phyloP scores from a whole-genome alignment of 2,113 vertebrate genomes.

The Macquaria ambigua region DNA sequence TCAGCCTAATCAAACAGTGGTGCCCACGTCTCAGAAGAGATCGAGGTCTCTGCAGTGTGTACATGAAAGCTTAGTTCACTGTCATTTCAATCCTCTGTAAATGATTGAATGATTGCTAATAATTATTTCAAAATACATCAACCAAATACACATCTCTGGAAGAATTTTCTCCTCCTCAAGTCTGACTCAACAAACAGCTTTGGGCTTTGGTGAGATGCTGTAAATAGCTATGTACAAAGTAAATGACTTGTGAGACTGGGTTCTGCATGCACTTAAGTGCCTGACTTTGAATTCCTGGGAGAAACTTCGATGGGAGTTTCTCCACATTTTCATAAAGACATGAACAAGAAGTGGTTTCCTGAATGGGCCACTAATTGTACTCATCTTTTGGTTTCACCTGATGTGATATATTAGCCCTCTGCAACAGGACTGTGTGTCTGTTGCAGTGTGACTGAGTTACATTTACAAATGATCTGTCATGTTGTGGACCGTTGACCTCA shows the following conservation, averaged over 20 bases:
- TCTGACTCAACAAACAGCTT: slow-evolving; percentile 40
- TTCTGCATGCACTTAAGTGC: slow-evolving; percentile 16
- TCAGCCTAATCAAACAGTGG: slow-evolving; percentile 38
- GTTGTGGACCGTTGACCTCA: not conserved
- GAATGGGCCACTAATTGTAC: not conserved
- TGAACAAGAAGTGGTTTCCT: slow-evolving; percentile 9
- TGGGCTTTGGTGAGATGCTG: slow-evolving; percentile 40
- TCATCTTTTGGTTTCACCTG: slow-evolving; percentile 1
- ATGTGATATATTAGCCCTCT: not conserved
- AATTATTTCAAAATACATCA: slow-evolving; percentile 38
- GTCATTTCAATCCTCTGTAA: slow-evolving; percentile 31
- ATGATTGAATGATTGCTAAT: not conserved
- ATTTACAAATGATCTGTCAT: not conserved
- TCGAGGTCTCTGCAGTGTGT: not conserved
- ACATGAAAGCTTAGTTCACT: slow-evolving; percentile 10
- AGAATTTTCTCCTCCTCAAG: not conserved
- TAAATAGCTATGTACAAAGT: slow-evolving; percentile 44
- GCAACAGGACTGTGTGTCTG: not conserved
- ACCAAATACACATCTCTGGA: slow-evolving; percentile 25
- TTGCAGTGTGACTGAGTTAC: not conserved
- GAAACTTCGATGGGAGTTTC: not conserved
- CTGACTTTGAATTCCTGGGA: slow-evolving; percentile 14
- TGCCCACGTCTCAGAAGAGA: not conserved
- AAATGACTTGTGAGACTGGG: slow-evolving; percentile 34
- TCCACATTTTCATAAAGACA: not conserved